Evolutionary conservation across 2,888 invertebrate species (phyloP).

Genomic region (Acanthosoma haemorrhoidale): DNA sequence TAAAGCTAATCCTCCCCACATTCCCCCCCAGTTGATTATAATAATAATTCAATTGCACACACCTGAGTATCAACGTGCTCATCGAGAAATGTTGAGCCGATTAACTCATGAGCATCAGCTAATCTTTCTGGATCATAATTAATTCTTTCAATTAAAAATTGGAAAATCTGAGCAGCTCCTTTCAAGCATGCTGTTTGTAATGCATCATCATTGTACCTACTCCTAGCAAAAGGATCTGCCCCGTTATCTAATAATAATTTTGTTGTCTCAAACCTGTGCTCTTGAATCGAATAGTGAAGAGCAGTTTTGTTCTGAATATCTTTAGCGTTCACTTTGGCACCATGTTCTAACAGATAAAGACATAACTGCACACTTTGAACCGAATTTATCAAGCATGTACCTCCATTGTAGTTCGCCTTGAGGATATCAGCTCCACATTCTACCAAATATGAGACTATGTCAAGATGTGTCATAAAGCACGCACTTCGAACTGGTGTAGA

Average conservation of each 20-base stretch:
- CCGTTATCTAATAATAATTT: slow-evolving; percentile 71
- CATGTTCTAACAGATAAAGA: slow-evolving; percentile 68
- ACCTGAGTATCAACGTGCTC: slow-evolving; percentile 67
- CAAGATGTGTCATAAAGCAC: slow-evolving; percentile 85
- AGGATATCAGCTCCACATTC: slow-evolving; percentile 77
- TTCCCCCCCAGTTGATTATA: too few species aligned
- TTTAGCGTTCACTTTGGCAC: slow-evolving; percentile 76
- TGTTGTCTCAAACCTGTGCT: slow-evolving; percentile 69
- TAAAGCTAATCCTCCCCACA: too few species aligned
- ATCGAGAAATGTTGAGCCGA: slow-evolving; percentile 82
- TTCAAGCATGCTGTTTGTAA: slow-evolving; percentile 79
- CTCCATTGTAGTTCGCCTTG: slow-evolving; percentile 82
- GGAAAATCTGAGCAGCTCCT: slow-evolving; percentile 66
- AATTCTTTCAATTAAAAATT: slow-evolving; percentile 59
- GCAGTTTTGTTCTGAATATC: slow-evolving; percentile 89
- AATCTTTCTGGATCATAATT: slow-evolving; percentile 61
- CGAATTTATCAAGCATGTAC: slow-evolving; percentile 88
- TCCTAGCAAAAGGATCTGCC: slow-evolving; percentile 69
- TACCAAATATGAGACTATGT: slow-evolving; percentile 70
- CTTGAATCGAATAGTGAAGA: slow-evolving; percentile 81
- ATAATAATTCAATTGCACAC: background rate
- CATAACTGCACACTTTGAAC: slow-evolving; percentile 81
- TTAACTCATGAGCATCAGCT: slow-evolving; percentile 81
- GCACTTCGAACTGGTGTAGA: slow-evolving; percentile 86
- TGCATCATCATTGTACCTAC: slow-evolving; percentile 82